Base-by-base conservation (phyloP, 2,797 vertebrate genomes). In the Acrossocheilus wenchowensis region DNA sequence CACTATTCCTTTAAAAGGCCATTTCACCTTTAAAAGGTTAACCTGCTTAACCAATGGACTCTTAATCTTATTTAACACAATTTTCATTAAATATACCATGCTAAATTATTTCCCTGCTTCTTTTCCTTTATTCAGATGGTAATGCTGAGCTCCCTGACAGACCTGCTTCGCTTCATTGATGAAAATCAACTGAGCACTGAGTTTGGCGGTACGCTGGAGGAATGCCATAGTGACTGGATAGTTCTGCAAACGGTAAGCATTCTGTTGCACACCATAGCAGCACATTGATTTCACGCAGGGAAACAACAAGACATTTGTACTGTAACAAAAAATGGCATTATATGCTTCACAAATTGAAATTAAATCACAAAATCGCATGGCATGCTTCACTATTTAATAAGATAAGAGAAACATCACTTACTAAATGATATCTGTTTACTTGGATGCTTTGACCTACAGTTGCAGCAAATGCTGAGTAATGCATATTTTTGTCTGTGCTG, bases 111-210 rank as follows among this genome's bases (percentile, higher is more conserved):
- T 54, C 14, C 15, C 34, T 36, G 39, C 52, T 30, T 79, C 15
- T 57, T 71, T 60, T 50, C 2, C 36, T 8, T 43, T 34, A 62
- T 62, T 73, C 89, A 99, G 98, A 97, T 99, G 93, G 96, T 99
- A 90, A 98, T 99, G 97, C 95, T 99, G 92, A 97, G 97, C 84
- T 99, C 98, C 0, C 97, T 98, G 41, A 97, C 97, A 0, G 98
- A 99, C 90, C 94, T 99, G 89, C 95, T 99, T 92, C 95, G 95
- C 0, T 99, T 98, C 92, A 98, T 99, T 45, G 97, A 99, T 81
- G 97, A 98, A 90, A 97, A 97, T 92, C 98, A 98, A 68, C 90
- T 99, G 87, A 97, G 97, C 11, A 96, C 97, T 0, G 98, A 99
- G 92, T 98, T 98, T 26, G 96, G 97, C 30, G 97, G 97, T 48